Percentiles rank a stretch among this genome's conserved stretches.
Evolutionary conservation across 2,888 invertebrate species (phyloP).

Genomic region (Spisula subtruncata): DNA sequence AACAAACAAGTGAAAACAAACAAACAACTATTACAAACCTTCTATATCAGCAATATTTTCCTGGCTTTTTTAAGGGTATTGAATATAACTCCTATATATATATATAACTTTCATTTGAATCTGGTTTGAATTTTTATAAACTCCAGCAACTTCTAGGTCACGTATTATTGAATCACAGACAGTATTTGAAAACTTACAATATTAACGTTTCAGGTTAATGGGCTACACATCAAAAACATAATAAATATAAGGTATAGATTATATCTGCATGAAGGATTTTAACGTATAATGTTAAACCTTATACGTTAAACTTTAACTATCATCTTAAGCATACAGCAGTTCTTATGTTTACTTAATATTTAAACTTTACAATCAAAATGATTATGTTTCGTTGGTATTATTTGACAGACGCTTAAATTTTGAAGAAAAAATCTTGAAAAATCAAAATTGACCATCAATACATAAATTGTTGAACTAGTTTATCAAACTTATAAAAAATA

Average conservation of each 20-base stretch:
- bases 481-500: too few relatives aligned
- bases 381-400: neutral
- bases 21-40: neutral
- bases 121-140: neutral
- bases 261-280: constrained; percentile 13
- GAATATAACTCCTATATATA: neutral
- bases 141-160: neutral
- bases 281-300: neutral
- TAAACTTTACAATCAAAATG: neutral
- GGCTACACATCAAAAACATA: constrained; percentile 1
- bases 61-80: neutral
- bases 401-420: neutral
- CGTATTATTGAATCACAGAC: neutral
- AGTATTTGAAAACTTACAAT: neutral
- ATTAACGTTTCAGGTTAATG: neutral
- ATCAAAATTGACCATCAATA: neutral
- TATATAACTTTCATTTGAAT: neutral
- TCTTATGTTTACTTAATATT: neutral
- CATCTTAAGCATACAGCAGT: neutral
- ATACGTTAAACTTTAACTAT: neutral
- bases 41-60: neutral
- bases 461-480: neutral
- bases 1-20: neutral
- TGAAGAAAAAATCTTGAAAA: neutral
- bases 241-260: constrained; percentile 3